These are phyloP conservation scores for Thysanoteuthis rhombus DNA, from an alignment of 2,888 invertebrate genomes.

Conservation along the genomic window DNA sequence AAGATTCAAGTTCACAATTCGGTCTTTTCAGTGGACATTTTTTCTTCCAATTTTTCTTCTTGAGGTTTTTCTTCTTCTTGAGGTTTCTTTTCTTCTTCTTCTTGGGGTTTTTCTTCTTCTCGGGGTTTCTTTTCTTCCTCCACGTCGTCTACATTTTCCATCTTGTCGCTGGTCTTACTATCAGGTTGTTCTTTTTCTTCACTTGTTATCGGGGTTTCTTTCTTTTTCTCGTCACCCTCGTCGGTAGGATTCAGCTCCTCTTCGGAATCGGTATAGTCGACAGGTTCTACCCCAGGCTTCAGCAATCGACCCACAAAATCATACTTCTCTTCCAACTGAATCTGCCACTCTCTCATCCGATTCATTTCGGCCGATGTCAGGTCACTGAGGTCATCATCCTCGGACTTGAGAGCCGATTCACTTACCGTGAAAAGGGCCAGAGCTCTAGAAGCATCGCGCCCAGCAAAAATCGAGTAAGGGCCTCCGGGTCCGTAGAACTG, in stretches of 20 bases:
- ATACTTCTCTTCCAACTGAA: slow-evolving; percentile 96
- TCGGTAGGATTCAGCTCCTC: slow-evolving; percentile 50
- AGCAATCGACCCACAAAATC: slow-evolving; percentile 88
- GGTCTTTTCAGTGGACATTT: background rate
- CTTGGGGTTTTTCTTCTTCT: background rate
- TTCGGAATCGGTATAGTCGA: slow-evolving; percentile 91
- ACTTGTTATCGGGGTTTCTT: slow-evolving; percentile 47
- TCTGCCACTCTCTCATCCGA: slow-evolving; percentile 94
- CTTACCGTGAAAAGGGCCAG: slow-evolving; percentile 89
- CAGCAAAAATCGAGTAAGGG: slow-evolving; percentile 93
- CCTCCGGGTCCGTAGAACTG: slow-evolving; percentile 95
- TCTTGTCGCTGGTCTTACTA: background rate
- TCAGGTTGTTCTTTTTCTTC: background rate
- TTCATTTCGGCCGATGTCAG: slow-evolving; percentile 93
- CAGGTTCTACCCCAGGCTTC: slow-evolving; percentile 89
- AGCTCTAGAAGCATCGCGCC: slow-evolving; percentile 93
- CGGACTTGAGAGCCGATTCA: slow-evolving; percentile 77
- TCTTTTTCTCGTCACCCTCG: slow-evolving; percentile 43
- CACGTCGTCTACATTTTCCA: background rate
- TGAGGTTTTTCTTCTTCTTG: background rate
- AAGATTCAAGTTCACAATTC: background rate
- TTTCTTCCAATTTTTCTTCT: background rate
- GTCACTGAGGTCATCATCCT: slow-evolving; percentile 95
- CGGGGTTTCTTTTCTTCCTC: background rate
- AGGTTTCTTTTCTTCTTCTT: background rate